Evolutionary conservation across 2,888 invertebrate species (phyloP).

Genomic region (Agonopterix heracliana): DNA sequence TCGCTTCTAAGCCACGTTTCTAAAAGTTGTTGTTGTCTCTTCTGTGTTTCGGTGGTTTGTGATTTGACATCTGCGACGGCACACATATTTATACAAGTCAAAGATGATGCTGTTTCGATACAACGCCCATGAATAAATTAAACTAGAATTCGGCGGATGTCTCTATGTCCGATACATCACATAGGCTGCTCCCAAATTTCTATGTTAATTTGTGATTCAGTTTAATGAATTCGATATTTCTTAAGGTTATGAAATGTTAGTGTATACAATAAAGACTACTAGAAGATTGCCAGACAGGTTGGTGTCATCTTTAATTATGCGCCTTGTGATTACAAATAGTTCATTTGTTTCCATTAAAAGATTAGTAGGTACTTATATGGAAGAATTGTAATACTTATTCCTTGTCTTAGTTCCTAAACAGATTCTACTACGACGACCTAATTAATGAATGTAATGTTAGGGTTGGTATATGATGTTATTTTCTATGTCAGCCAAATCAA

Average conservation of each 20-base stretch:
- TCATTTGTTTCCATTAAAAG: background rate
- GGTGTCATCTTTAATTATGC: conserved; percentile 1
- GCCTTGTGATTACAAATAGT: background rate
- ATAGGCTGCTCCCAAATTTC: conserved; percentile 10
- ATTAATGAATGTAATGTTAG: too few species aligned
- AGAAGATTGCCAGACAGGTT: conserved; percentile 13
- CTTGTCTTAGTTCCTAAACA: too few species aligned
- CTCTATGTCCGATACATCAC: conserved; percentile 17
- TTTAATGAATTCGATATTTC: conserved; percentile 23
- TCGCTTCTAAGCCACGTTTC: conserved; percentile 62
- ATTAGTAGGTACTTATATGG: too few species aligned
- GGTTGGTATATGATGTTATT: too few species aligned
- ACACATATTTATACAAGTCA: conserved; percentile 64
- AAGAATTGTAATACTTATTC: too few species aligned
- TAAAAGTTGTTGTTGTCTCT: conserved; percentile 57
- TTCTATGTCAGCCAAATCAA: too few species aligned
- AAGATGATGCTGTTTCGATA: conserved; percentile 45
- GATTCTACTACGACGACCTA: too few species aligned
- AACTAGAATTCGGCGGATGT: conserved; percentile 35
- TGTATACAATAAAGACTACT: conserved; percentile 19
- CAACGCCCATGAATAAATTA: conserved; percentile 47
- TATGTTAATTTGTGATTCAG: conserved; percentile 16
- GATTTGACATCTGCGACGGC: conserved; percentile 45
- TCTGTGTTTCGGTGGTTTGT: conserved; percentile 57
- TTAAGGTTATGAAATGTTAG: conserved; percentile 21